Base-by-base conservation (phyloP, 2,888 invertebrate species). In the Eupithecia vulgata region DNA sequence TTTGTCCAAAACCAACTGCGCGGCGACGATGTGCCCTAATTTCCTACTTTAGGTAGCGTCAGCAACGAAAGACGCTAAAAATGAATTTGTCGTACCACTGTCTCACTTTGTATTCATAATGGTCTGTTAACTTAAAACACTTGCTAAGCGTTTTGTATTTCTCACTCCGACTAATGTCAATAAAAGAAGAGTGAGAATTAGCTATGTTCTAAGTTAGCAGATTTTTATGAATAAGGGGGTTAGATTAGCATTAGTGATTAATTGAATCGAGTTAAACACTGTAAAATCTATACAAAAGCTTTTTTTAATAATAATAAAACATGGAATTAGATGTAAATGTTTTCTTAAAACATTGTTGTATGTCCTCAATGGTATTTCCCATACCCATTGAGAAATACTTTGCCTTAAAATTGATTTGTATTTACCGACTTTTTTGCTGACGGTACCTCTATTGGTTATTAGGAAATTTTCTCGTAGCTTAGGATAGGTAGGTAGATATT, bases 1-100 rank as follows among this genome's bases (percentile, higher is more conserved):
- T 66, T 67, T 52, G 68, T 61, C 68, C 68, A 68, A 68, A 59
- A 64, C n/a, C n/a, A 64, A 64, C 35, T 5, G 57, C 68, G 57
- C 57, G 48, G 34, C 17, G 66, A 35, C 42, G 45, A 40, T 48
- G 10, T 48, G 67, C 45, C 68, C 68, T 57, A 40, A n/a, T 68
- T 68, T 15, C 68, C 68, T 68, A 68, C 37, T 59, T 67, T 37
- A 12, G 57, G 57, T 57, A 57, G 12, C 21, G 57, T 57, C 25
- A 25, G 25, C 57, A 57, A 57, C 57, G 12, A 13, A 57, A 57
- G 25, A 1, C 25, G 12, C 25, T 13, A 5, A n/a, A 52, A 52
- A 10, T 21, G 0, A 57, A 25, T 57, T 57, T 52, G 10, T 3
- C 25, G 10, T 21, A 57, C n/a, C n/a, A n/a, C n/a, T n/a, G n/a